Evolutionary conservation across 2,888 invertebrate genomes (phyloP).

Genomic region (Cetonia aurata): DNA sequence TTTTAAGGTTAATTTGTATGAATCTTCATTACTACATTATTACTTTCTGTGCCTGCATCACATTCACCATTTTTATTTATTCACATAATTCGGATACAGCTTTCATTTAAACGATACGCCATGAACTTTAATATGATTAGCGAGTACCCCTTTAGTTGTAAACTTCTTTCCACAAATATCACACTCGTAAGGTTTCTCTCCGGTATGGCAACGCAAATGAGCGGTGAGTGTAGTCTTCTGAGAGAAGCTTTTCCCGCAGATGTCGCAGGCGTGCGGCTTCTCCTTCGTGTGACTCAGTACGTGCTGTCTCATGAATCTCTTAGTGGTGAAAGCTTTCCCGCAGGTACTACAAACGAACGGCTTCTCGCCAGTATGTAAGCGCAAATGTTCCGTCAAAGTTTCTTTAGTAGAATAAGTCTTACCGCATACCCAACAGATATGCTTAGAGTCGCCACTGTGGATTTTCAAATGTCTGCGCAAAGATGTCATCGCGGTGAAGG

Average conservation of each 20-base stretch:
- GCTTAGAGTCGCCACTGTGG: constrained; percentile 52
- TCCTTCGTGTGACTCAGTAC: constrained; percentile 47
- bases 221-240: constrained; percentile 68
- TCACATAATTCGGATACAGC: no score
- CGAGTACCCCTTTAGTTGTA: constrained; percentile 68
- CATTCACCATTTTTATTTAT: no score
- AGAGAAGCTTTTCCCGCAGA: constrained; percentile 70
- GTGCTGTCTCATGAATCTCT: constrained; percentile 65
- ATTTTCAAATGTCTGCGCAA: constrained; percentile 45
- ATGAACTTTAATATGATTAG: constrained; percentile 64
- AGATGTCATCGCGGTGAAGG: not conserved
- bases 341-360: constrained; percentile 69
- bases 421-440: constrained; percentile 63
- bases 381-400: constrained; percentile 39
- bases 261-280: constrained; percentile 69
- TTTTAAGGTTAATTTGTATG: no score
- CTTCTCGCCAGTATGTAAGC: constrained; percentile 62
- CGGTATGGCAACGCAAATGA: constrained; percentile 69
- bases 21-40: no score
- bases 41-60: no score
- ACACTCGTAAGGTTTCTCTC: constrained; percentile 69
- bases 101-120: not conserved
- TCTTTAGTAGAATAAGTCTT: constrained; percentile 59
- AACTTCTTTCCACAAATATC: constrained; percentile 69
- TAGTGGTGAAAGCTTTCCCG: constrained; percentile 68